Conservation (phyloP, 2,797 vertebrate genomes). For the Smutsia gigantea region DNA sequence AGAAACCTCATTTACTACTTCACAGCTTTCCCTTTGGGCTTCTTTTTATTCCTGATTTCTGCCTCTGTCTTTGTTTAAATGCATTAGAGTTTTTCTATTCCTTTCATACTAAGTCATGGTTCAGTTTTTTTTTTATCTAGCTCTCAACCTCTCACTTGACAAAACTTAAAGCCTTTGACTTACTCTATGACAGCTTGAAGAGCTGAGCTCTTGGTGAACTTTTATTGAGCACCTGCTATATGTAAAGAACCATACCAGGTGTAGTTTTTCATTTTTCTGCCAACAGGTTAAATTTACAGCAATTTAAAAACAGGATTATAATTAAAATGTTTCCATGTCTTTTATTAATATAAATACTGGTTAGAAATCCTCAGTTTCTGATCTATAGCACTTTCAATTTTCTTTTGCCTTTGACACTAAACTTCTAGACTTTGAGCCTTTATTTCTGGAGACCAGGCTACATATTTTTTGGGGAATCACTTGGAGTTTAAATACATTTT, state of each 20-base stretch:
- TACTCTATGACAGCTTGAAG: not conserved
- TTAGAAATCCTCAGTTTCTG: not conserved
- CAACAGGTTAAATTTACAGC: constrained; percentile 17
- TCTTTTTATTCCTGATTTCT: constrained; percentile 28
- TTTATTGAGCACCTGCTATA: not conserved
- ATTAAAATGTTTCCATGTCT: not conserved
- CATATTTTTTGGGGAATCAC: not conserved
- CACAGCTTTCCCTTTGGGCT: not conserved
- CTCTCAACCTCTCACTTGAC: not conserved
- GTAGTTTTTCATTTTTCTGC: not conserved
- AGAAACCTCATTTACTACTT: constrained; percentile 14
- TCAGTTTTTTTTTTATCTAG: not conserved
- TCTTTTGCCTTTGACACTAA: not conserved
- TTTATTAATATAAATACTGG: constrained; percentile 3
- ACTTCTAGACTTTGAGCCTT: not conserved
- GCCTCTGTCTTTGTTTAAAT: not conserved
- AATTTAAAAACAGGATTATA: not conserved
- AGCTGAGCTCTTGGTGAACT: not conserved
- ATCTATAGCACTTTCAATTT: not conserved
- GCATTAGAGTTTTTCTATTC: not conserved
- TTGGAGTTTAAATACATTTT: not conserved
- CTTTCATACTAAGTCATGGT: not conserved
- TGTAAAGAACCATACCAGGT: not conserved
- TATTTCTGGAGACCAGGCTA: constrained; percentile 17
- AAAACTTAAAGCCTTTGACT: not conserved